A percentile compares a stretch with the other conserved stretches of the same genome.
phyloP scores from a whole-genome alignment of 2,113 vertebrate species.

The Crotalus helleri region DNA sequence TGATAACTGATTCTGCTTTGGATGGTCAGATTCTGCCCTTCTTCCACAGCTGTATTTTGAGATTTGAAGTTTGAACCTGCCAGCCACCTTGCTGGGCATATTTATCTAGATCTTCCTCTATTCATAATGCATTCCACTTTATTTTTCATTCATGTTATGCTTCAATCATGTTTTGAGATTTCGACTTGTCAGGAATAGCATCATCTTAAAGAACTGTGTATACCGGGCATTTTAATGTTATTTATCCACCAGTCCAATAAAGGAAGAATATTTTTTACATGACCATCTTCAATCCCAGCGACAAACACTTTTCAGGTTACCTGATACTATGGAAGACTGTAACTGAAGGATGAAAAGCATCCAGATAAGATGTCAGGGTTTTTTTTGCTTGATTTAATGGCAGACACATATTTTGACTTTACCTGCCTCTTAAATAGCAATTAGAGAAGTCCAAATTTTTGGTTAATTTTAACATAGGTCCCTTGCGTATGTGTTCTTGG shows the following conservation, averaged over 20 bases:
- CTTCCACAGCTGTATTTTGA: slow-evolving; percentile 77
- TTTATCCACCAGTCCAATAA: background rate
- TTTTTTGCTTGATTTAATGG: background rate
- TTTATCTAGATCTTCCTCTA: background rate
- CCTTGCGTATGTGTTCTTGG: too few relatives aligned
- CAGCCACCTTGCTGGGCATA: slow-evolving; percentile 36
- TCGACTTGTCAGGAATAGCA: background rate
- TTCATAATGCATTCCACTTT: background rate
- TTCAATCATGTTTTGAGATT: background rate
- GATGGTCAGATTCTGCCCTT: slow-evolving; percentile 74
- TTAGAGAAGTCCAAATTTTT: background rate
- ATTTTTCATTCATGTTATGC: background rate
- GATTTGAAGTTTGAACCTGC: slow-evolving; percentile 64
- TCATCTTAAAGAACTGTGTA: background rate
- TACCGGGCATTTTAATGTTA: background rate
- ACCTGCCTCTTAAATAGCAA: background rate
- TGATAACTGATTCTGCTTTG: slow-evolving; percentile 78
- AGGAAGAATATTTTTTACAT: too few relatives aligned
- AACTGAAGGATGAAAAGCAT: background rate
- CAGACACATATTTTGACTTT: background rate
- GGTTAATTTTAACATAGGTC: background rate
- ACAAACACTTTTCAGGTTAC: background rate
- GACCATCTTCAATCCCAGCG: background rate
- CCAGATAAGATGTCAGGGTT: background rate
- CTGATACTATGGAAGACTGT: background rate